phyloP scores from a whole-genome alignment of 2,888 invertebrate genomes.

The Platycheirus albimanus region DNA sequence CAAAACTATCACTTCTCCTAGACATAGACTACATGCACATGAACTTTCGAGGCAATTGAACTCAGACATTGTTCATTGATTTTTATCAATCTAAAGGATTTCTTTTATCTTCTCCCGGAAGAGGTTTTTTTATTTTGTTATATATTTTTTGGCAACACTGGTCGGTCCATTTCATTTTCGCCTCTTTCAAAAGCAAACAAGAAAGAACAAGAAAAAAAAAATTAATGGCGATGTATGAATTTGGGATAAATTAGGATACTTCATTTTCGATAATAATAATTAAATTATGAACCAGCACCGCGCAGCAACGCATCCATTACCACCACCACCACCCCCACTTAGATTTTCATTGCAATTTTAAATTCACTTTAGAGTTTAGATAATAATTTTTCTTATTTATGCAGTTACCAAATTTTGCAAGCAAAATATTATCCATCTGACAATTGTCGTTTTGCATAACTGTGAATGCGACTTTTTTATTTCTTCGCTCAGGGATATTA shows the following conservation, averaged over 20 bases:
- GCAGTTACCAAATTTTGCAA: slow-evolving; percentile 66
- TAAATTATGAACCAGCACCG: slow-evolving; percentile 4
- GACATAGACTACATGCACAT: too few relatives aligned
- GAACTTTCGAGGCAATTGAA: slow-evolving; percentile 39
- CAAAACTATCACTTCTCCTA: neutral
- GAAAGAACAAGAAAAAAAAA: slow-evolving; percentile 23
- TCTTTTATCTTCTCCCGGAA: neutral
- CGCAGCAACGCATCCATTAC: neutral
- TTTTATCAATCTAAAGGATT: slow-evolving; percentile 31
- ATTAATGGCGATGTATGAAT: slow-evolving; percentile 60
- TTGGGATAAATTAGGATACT: slow-evolving; percentile 12
- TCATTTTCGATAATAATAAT: neutral
- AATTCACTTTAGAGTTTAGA: slow-evolving; percentile 31
- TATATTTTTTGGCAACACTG: slow-evolving; percentile 53
- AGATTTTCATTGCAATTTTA: neutral
- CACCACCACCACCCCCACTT: slow-evolving; percentile 21
- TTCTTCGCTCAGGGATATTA: slow-evolving; percentile 28
- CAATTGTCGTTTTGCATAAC: slow-evolving; percentile 74
- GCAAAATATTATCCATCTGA: slow-evolving; percentile 74
- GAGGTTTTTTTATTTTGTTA: neutral
- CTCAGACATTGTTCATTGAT: slow-evolving; percentile 25
- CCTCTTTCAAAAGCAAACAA: neutral
- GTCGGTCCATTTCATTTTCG: slow-evolving; percentile 17
- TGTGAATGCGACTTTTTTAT: slow-evolving; percentile 57
- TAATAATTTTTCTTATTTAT: slow-evolving; percentile 11